Evolutionary conservation across 2,888 invertebrate genomes (phyloP).

Genomic region (Eucera pruinosa): DNA sequence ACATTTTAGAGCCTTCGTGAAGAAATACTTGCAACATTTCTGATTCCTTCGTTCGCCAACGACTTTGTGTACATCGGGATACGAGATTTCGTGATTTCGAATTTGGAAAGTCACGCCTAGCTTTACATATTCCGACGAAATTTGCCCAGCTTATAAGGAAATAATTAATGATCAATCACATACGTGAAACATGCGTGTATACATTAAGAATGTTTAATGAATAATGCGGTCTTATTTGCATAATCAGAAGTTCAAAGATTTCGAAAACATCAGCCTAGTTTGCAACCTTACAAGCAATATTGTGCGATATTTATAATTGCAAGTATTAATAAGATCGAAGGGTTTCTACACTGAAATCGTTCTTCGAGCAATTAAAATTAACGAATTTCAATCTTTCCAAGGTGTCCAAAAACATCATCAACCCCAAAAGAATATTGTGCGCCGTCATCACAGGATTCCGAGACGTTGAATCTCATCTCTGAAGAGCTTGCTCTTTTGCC

Average conservation of each 20-base stretch:
- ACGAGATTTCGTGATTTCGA: slow-evolving; percentile 26
- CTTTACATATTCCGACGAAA: slow-evolving; percentile 11
- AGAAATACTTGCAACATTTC: slow-evolving; percentile 69
- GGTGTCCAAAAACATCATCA: slow-evolving; percentile 31
- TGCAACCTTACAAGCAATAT: neutral
- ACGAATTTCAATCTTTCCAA: slow-evolving; percentile 4
- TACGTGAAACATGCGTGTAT: neutral
- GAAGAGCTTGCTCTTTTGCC: slow-evolving; percentile 65
- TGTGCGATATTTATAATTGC: slow-evolving; percentile 8
- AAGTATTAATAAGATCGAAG: neutral
- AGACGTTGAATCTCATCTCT: slow-evolving; percentile 65
- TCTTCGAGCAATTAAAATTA: neutral
- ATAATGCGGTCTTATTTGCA: slow-evolving; percentile 35
- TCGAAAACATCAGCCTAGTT: slow-evolving; percentile 11
- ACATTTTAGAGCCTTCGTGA: slow-evolving; percentile 80
- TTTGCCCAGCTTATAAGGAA: neutral
- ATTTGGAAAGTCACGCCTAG: slow-evolving; percentile 40
- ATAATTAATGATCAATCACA: slow-evolving; percentile 16
- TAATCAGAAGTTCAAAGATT: slow-evolving; percentile 2
- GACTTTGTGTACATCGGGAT: slow-evolving; percentile 16
- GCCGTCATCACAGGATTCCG: slow-evolving; percentile 59
- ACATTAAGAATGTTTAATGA: slow-evolving; percentile 15
- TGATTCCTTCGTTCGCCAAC: slow-evolving; percentile 59
- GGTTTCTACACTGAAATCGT: neutral
- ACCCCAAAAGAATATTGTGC: slow-evolving; percentile 60